Base-by-base conservation (phyloP, 2,113 vertebrate genomes). In the Alaudala cheleensis region DNA sequence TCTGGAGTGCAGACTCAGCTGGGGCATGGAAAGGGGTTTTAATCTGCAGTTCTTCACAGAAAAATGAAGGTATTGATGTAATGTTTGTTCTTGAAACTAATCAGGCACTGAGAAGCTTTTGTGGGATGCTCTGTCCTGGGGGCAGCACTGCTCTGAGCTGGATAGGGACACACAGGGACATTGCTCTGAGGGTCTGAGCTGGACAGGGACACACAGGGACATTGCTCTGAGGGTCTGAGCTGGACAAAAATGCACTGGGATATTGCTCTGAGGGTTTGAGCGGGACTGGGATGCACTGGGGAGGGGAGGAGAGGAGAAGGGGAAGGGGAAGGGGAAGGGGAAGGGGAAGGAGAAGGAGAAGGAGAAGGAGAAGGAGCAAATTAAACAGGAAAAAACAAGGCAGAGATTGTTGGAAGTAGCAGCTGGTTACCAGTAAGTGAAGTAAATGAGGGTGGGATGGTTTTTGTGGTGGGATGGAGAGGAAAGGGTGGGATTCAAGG, bases 301-400 rank as follows among this genome's bases (percentile, higher is more conserved):
- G 5, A 47, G 17, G 5, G 31, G 7, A 9, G 39, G 23, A 6
- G 3, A 39, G 12, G 1, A 37, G 15, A 6, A 37, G 7, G 4
- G 40, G 6, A 7, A 45, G 6, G 16, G 20, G 23, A 20, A 19
- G 19, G 10, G n/a, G 24, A 26, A 37, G 2, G 7, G 28, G 6
- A 11, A 39, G 34, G 10, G 58, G 3, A 11, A 29, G 12, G 2
- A 70, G 9, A 19, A 42, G 6, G 8, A 62, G 6, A 26, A 42
- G 19, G 2, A 62, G 10, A 11, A 44, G 40, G 4, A 47, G 16
- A 16, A 42, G 40, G 40, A 42, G 40, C 12, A 37, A 6, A 6
- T 34, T 0, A 15, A 6, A 12, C 29, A 1, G 14, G 11, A 1
- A 7, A 10, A 14, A 19, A 39, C 0, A 4, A 29, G 39, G 16